Evolutionary conservation across 2,888 invertebrate species (phyloP).

Genomic region (Busseola fusca): DNA sequence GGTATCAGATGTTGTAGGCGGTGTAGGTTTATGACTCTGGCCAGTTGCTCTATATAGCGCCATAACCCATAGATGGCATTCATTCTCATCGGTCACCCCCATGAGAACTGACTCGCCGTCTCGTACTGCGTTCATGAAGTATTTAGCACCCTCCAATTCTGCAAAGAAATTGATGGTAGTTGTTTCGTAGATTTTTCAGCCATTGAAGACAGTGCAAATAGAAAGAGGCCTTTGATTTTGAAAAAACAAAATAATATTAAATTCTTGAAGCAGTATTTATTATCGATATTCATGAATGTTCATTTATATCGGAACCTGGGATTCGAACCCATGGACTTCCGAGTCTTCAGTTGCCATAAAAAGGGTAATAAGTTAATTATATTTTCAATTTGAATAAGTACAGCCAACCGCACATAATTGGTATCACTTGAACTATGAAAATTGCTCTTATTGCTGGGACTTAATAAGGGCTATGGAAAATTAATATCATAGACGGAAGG

Average conservation of each 20-base stretch:
- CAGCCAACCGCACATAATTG: not conserved
- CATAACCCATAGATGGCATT: constrained; percentile 99
- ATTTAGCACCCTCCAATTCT: constrained; percentile 97
- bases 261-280: not conserved
- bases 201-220: not conserved
- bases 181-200: constrained; percentile 36
- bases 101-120: constrained; percentile 99
- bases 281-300: no score
- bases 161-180: constrained; percentile 58
- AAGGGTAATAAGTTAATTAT: not conserved
- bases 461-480: not conserved
- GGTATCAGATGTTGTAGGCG: constrained; percentile 94
- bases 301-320: not conserved
- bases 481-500: no score
- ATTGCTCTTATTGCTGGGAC: not conserved
- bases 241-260: not conserved
- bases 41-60: constrained; percentile 99
- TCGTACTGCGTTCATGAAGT: constrained; percentile 99
- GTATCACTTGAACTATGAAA: not conserved
- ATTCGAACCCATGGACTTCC: constrained; percentile 7
- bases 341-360: not conserved
- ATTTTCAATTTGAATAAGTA: constrained; percentile 1
- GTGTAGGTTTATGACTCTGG: constrained; percentile 99
- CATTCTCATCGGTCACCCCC: constrained; percentile 99
- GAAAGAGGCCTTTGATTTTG: constrained; percentile 15